Evolutionary conservation across 23 tunicate genomes (phyloP).

Genomic region (Ascidia mentula): DNA sequence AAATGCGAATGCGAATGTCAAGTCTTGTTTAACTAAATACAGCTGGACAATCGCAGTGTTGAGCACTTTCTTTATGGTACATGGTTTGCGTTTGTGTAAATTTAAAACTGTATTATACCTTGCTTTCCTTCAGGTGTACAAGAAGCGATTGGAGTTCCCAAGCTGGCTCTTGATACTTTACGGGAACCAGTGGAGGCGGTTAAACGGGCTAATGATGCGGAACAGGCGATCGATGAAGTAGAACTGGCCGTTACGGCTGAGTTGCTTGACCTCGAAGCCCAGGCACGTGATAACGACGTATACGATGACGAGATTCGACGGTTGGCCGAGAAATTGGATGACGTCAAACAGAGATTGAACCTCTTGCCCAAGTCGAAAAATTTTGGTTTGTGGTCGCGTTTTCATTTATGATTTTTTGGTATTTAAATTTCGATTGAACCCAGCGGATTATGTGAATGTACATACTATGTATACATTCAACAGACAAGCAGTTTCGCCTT

Average conservation of each 20-base stretch:
- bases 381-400: too few relatives aligned
- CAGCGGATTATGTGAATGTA: too few relatives aligned
- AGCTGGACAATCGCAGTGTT: too few relatives aligned
- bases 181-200: conserved; percentile 39
- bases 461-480: too few relatives aligned
- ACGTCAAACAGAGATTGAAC: conserved; percentile 25
- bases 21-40: too few relatives aligned
- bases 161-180: conserved; percentile 37
- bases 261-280: conserved; percentile 50
- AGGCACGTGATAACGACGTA: conserved; percentile 43
- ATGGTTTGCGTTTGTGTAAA: too few relatives aligned
- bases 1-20: too few relatives aligned
- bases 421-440: too few relatives aligned
- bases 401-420: too few relatives aligned
- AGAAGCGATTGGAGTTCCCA: conserved; percentile 25
- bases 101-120: too few relatives aligned
- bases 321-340: conserved; percentile 20
- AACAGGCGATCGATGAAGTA: conserved; percentile 49
- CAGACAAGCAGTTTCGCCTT: too few relatives aligned
- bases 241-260: conserved; percentile 48
- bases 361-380: conserved; percentile 18
- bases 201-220: conserved; percentile 32
- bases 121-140: background rate
- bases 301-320: conserved; percentile 54
- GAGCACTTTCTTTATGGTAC: too few relatives aligned